These are phyloP conservation scores for Cryptocephalus primarius DNA, from an alignment of 2,888 invertebrate genomes.

Conservation along the genomic window DNA sequence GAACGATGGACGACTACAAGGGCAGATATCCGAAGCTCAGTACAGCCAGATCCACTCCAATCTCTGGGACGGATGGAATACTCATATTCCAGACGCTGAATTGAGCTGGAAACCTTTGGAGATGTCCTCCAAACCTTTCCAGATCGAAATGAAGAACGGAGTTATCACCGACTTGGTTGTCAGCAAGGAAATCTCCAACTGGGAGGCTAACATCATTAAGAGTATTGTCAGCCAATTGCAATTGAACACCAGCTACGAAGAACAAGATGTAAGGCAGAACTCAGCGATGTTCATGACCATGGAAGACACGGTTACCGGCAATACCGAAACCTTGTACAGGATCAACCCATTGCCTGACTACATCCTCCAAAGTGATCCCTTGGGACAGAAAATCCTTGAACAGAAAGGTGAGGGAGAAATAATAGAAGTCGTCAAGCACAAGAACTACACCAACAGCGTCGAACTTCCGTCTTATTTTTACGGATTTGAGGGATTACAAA, in stretches of 20 bases:
- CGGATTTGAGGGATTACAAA: conserved; percentile 44
- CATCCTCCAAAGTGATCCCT: conserved; percentile 37
- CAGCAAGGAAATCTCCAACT: conserved; percentile 42
- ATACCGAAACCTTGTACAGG: conserved; percentile 57
- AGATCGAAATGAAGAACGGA: conserved; percentile 50
- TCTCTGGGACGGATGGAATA: conserved; percentile 40
- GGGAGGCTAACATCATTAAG: conserved; percentile 60
- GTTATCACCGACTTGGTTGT: conserved; percentile 48
- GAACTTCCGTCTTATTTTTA: conserved; percentile 51
- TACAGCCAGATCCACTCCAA: conserved; percentile 41
- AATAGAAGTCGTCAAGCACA: conserved; percentile 56
- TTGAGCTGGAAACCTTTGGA: conserved; percentile 44
- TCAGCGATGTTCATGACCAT: conserved; percentile 54
- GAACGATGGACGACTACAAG: conserved; percentile 36
- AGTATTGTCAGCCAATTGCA: conserved; percentile 59
- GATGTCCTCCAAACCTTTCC: conserved; percentile 48
- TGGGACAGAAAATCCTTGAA: conserved; percentile 32
- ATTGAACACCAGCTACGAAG: conserved; percentile 26
- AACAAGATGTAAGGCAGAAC: conserved; percentile 31
- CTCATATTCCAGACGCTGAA: conserved; percentile 37
- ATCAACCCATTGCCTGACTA: conserved; percentile 48
- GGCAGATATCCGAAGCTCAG: conserved; percentile 39
- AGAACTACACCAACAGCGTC: conserved; percentile 51
- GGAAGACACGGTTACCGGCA: conserved; percentile 61
- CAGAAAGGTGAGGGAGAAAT: conserved; percentile 35